Conservation (phyloP, 2,113 vertebrate species). For the Rhinopomastus cyanomelas region DNA sequence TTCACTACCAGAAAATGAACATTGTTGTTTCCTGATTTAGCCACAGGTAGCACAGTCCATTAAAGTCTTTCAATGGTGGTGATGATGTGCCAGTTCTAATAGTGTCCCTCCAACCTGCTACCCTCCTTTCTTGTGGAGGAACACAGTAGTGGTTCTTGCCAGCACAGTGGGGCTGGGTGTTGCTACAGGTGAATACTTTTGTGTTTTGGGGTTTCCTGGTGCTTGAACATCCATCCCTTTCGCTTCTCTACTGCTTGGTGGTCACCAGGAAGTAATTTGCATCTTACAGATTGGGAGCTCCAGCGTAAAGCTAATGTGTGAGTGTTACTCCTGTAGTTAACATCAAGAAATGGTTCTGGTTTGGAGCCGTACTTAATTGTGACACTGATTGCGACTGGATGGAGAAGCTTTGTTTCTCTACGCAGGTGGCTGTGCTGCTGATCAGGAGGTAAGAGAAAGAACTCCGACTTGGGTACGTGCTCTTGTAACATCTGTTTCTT, state of each 20-base stretch:
- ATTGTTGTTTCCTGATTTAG: background rate
- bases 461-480: background rate
- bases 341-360: constrained; percentile 24
- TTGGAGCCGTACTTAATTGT: constrained; percentile 32
- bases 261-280: background rate
- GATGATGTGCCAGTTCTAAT: background rate
- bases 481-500: constrained; percentile 61
- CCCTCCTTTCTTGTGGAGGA: background rate
- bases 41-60: background rate
- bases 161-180: background rate
- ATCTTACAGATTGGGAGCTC: background rate
- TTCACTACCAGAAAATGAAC: background rate
- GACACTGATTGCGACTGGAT: constrained; percentile 7
- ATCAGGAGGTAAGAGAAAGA: constrained; percentile 40
- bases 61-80: background rate
- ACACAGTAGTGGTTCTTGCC: background rate
- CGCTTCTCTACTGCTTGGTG: background rate
- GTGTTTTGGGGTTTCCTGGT: background rate
- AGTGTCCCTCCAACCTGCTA: background rate
- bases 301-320: background rate
- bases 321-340: constrained; percentile 27
- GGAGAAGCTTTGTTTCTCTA: constrained; percentile 32
- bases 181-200: background rate
- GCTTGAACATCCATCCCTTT: background rate
- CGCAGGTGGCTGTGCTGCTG: constrained; percentile 39